A percentile compares a stretch with the other conserved stretches of the same genome.
phyloP scores from a whole-genome alignment of 2,113 vertebrate species.

The Pica pica region DNA sequence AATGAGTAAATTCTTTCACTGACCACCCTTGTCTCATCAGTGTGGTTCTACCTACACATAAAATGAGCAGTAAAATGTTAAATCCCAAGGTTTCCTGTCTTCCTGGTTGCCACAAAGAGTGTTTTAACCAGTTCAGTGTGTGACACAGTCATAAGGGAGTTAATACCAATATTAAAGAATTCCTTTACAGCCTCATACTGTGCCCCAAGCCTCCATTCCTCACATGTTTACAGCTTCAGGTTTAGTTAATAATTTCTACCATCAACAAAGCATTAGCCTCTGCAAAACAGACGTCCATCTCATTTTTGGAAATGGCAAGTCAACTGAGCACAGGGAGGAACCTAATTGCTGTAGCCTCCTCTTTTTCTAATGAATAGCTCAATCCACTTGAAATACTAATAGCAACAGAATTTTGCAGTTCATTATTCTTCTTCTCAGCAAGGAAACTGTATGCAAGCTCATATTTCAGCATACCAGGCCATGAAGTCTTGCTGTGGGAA shows the following conservation, averaged over 20 bases:
- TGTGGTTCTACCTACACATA: not conserved
- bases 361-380: conserved; percentile 50
- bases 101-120: not conserved
- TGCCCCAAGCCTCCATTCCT: not conserved
- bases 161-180: not conserved
- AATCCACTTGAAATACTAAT: conserved; percentile 59
- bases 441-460: conserved; percentile 27
- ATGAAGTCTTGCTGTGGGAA: conserved; percentile 54
- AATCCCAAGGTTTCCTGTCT: not conserved
- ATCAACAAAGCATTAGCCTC: conserved; percentile 13
- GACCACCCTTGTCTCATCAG: not conserved
- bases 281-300: not conserved
- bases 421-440: conserved; percentile 61
- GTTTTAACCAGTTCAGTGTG: not conserved
- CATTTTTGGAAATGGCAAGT: conserved; percentile 34
- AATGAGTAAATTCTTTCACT: not conserved
- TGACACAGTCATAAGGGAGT: not conserved
- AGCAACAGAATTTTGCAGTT: conserved; percentile 44
- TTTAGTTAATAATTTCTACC: conserved; percentile 28
- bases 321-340: not conserved
- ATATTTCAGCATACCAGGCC: conserved; percentile 26
- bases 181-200: not conserved
- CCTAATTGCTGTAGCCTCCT: conserved; percentile 32
- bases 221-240: not conserved
- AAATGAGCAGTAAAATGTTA: not conserved